A percentile compares a stretch with the other conserved stretches of the same genome.
These are phyloP conservation scores for Larimichthys polyactis DNA, from an alignment of 2,113 vertebrate genomes.

Conservation along the genomic window DNA sequence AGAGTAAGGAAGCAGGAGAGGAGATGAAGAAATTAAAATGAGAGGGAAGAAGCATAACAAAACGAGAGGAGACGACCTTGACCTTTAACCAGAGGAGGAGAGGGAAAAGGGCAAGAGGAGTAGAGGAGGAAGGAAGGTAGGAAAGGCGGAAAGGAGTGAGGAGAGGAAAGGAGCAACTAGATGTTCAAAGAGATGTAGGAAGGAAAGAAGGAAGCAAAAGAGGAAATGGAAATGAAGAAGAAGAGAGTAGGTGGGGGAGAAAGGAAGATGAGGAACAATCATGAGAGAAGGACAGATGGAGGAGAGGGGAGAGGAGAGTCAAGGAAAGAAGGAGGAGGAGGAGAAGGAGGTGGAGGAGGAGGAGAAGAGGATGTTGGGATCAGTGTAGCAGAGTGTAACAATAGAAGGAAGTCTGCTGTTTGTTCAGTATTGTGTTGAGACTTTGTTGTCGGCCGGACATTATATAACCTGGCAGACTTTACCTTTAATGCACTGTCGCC, in stretches of 20 bases:
- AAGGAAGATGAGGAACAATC: too few relatives aligned
- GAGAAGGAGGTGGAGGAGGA: not conserved
- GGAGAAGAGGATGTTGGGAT: slow-evolving; percentile 41
- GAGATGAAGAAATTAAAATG: not conserved
- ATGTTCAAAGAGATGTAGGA: too few relatives aligned
- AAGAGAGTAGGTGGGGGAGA: not conserved
- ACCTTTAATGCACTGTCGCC: slow-evolving; percentile 50
- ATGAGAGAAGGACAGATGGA: not conserved
- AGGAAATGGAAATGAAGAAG: not conserved
- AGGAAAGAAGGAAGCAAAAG: too few relatives aligned
- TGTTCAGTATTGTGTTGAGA: slow-evolving; percentile 61
- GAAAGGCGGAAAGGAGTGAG: not conserved
- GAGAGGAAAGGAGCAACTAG: too few relatives aligned
- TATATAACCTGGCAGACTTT: slow-evolving; percentile 58
- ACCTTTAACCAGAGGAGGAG: too few relatives aligned
- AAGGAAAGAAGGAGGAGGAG: not conserved
- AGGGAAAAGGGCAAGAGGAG: not conserved
- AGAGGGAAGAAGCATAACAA: too few relatives aligned
- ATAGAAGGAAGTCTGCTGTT: slow-evolving; percentile 69
- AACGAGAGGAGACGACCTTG: too few relatives aligned
- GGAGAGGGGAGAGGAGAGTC: too few relatives aligned
- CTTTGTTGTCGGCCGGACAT: slow-evolving; percentile 60
- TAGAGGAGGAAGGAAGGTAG: not conserved
- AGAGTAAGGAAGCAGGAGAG: too few relatives aligned
- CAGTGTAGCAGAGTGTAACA: slow-evolving; percentile 35